These are phyloP conservation scores for Spea bombifrons DNA, from an alignment of 2,113 vertebrate genomes.

Conservation along the genomic window DNA sequence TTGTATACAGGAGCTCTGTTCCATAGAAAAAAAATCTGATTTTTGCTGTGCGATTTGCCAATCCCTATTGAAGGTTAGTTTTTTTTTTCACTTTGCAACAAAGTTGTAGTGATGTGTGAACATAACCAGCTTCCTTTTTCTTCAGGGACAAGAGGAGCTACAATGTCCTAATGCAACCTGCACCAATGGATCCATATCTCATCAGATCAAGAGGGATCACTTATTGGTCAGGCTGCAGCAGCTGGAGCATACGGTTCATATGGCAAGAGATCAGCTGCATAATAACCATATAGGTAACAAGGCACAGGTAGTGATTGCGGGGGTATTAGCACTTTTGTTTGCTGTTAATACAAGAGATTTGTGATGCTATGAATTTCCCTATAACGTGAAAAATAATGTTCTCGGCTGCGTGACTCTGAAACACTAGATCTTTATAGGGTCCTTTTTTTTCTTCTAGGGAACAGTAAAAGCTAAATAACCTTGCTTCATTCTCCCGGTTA, in stretches of 20 bases:
- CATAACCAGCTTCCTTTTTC: constrained; percentile 30
- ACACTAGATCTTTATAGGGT: no score
- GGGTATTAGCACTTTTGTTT: not conserved
- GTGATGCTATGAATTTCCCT: no score
- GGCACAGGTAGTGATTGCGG: not conserved
- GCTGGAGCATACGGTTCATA: constrained; percentile 52
- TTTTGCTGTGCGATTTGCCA: constrained; percentile 72
- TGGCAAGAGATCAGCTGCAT: constrained; percentile 54
- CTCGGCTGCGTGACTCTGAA: no score
- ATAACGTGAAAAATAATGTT: no score
- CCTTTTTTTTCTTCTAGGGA: no score
- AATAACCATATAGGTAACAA: constrained; percentile 57
- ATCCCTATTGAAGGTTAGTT: constrained; percentile 61
- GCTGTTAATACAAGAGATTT: no score
- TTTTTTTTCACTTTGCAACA: not conserved
- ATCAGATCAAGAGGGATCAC: constrained; percentile 48
- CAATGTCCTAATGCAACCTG: constrained; percentile 60
- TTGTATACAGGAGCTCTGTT: constrained; percentile 62
- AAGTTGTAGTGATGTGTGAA: not conserved
- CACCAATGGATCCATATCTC: constrained; percentile 42
- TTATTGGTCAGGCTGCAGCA: constrained; percentile 49
- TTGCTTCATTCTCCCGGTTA: no score
- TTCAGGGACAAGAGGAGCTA: constrained; percentile 61
- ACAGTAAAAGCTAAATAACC: no score
- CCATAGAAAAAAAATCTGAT: constrained; percentile 2